phyloP scores from a whole-genome alignment of 2,797 vertebrate species.

The Xiphophorus birchmanni region DNA sequence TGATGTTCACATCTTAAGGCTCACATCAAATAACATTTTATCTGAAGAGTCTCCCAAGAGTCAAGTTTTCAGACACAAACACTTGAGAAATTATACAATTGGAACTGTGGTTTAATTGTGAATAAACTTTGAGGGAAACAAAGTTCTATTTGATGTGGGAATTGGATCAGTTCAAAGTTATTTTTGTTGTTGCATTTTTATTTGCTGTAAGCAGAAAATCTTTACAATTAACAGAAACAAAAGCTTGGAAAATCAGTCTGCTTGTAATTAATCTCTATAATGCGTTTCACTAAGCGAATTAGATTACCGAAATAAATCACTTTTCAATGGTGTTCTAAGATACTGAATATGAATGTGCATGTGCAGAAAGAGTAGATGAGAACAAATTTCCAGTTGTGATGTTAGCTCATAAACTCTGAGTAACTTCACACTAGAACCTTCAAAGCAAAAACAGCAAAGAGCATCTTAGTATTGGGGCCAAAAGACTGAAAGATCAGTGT shows the following conservation, averaged over 20 bases:
- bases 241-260: not conserved
- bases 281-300: not conserved
- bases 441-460: not conserved
- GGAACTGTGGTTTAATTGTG: not conserved
- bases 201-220: not conserved
- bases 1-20: constrained; percentile 14
- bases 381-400: not conserved
- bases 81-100: not conserved
- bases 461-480: not conserved
- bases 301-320: not conserved
- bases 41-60: not conserved
- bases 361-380: not conserved
- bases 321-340: not conserved
- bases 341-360: not conserved
- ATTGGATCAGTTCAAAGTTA: not conserved
- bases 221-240: not conserved
- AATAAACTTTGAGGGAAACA: not conserved
- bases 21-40: constrained; percentile 13
- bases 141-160: not conserved
- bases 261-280: not conserved
- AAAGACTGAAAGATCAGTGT: not conserved
- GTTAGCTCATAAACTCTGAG: not conserved
- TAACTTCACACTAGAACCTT: not conserved
- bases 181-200: not conserved
- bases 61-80: not conserved